Evolutionary conservation across 2,797 vertebrate genomes (phyloP).

Genomic region (Anguilla megastoma): DNA sequence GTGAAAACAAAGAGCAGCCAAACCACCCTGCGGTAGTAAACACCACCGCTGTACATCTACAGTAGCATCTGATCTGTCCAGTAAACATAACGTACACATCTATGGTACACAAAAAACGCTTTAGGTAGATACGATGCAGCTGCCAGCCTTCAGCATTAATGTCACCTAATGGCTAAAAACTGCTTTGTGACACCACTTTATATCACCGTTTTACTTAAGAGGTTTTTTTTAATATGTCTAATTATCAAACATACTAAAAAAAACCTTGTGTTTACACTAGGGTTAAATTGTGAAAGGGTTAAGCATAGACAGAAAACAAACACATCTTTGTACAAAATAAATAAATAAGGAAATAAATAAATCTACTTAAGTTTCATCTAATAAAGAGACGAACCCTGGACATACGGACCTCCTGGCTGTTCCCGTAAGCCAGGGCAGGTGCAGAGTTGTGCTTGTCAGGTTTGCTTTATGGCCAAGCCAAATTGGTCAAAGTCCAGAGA

Average conservation of each 20-base stretch:
- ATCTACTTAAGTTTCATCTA: slow-evolving; percentile 19
- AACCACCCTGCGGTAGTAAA: background rate
- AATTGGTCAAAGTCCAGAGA: slow-evolving; percentile 41
- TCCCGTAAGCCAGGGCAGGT: slow-evolving; percentile 30
- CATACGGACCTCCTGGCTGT: slow-evolving; percentile 30
- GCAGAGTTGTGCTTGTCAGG: slow-evolving; percentile 8
- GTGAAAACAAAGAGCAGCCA: background rate
- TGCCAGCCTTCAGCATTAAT: background rate
- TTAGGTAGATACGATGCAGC: background rate
- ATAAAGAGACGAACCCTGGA: slow-evolving; percentile 23
- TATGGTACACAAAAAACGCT: background rate
- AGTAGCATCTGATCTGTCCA: background rate
- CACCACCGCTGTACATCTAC: background rate
- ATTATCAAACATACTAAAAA: too few relatives aligned
- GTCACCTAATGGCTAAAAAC: slow-evolving; percentile 10
- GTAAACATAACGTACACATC: background rate
- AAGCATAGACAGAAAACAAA: background rate
- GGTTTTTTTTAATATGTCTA: background rate
- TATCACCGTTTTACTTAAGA: background rate
- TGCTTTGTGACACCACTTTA: background rate
- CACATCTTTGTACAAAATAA: slow-evolving; percentile 5
- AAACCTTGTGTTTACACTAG: too few relatives aligned
- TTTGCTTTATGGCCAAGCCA: slow-evolving; percentile 31
- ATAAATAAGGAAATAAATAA: slow-evolving; percentile 16
- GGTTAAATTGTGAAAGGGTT: slow-evolving; percentile 11